Evolutionary conservation across 2,888 invertebrate genomes (phyloP).

Genomic region (Hofmannophila pseudospretella): DNA sequence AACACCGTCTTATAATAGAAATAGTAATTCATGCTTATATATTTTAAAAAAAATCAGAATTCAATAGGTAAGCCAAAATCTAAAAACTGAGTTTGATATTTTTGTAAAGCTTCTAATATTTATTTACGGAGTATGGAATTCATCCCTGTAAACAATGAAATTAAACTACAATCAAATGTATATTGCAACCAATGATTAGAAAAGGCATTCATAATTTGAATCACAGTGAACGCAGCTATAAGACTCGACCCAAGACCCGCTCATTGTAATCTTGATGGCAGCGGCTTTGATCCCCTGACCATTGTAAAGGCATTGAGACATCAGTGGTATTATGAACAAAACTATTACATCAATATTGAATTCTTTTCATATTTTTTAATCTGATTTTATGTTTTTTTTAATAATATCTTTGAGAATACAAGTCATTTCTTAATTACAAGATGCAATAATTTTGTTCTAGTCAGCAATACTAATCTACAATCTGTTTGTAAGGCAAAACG

Average conservation of each 20-base stretch:
- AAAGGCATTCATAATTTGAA: conserved; percentile 56
- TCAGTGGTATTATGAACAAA: conserved; percentile 30
- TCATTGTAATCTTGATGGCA: conserved; percentile 68
- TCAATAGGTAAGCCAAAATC: too few relatives aligned
- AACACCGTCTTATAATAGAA: too few relatives aligned
- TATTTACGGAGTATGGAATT: too few relatives aligned
- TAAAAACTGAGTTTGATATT: too few relatives aligned
- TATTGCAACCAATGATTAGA: conserved; percentile 65
- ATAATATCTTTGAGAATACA: neutral
- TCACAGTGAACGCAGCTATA: conserved; percentile 38
- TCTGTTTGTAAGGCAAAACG: conserved; percentile 30
- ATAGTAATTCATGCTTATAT: too few relatives aligned
- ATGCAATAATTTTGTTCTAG: conserved; percentile 41
- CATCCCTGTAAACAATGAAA: too few relatives aligned
- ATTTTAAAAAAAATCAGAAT: too few relatives aligned
- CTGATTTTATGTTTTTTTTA: neutral
- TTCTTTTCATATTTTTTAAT: neutral
- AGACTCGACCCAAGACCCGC: conserved; percentile 64
- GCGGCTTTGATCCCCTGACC: conserved; percentile 52
- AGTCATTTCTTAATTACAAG: conserved; percentile 6
- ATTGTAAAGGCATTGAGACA: conserved; percentile 67
- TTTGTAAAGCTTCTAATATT: too few relatives aligned
- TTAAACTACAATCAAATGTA: too few relatives aligned
- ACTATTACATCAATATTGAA: conserved; percentile 31
- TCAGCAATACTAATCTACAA: conserved; percentile 23